Evolutionary conservation across 2,113 vertebrate species (phyloP).

Genomic region (Stomatorhinus ivindoensis): DNA sequence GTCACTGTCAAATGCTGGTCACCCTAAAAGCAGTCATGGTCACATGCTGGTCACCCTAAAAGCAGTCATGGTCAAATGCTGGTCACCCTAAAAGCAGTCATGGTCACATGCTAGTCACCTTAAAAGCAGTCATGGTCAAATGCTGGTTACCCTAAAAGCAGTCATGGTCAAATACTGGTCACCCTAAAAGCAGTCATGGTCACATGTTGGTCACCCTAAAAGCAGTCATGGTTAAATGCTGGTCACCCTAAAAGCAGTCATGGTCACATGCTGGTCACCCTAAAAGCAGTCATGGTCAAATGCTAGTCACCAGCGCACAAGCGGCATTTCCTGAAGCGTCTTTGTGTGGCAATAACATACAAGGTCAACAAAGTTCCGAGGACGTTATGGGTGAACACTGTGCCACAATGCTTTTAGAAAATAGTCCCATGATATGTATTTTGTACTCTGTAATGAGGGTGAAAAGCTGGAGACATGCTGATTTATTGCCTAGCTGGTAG

Average conservation of each 20-base stretch:
- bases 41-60: neutral
- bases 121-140: neutral
- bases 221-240: neutral
- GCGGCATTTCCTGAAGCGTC: neutral
- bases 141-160: neutral
- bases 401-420: neutral
- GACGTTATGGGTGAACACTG: neutral
- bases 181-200: neutral
- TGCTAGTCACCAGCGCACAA: neutral
- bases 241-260: neutral
- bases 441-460: neutral
- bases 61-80: neutral
- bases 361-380: neutral
- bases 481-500: neutral
- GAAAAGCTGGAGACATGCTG: neutral
- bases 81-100: neutral
- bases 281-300: neutral
- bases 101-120: too few relatives aligned
- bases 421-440: neutral
- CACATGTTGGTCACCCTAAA: neutral
- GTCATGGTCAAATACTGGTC: neutral
- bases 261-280: neutral
- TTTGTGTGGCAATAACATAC: neutral
- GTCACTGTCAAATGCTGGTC: neutral
- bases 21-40: neutral